Base-by-base conservation (phyloP, 2,888 invertebrate genomes). In the Hyalella azteca region DNA sequence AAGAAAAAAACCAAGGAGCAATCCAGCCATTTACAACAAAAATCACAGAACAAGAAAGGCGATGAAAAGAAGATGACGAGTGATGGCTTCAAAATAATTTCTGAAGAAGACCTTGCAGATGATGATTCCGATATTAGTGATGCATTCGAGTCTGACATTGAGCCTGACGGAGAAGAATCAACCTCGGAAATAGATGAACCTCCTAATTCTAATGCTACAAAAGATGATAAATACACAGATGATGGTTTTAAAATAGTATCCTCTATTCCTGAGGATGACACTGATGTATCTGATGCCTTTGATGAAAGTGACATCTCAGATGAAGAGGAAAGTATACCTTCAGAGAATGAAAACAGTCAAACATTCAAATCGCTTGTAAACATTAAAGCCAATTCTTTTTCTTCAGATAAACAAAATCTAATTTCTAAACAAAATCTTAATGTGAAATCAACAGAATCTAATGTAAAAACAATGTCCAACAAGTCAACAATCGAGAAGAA, bases 231-330 rank as follows among this genome's bases (percentile, higher is more conserved):
- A 29, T 45, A 73, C 39, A 82, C 82, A 32, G 75, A 82, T 11
- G 82, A 82, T 76, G 82, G 82, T 22, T 82, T 81, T 40, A 82
- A 81, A 66, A 79, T 82, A 60, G 78, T 81, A 3, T 78, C 81
- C 0, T 76, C 73, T 1, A 66, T 82, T 48, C 82, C 82, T 40
- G 76, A 81, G 36, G 82, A 82, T 78, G 82, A 82, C 59, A 78
- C 78, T 13, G 82, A 82, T 79, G 48, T 82, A n/a, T 82, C 82
- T 19, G 82, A 82, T 78, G 82, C 82, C 29, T 82, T 82, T 79
- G 36, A 39, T 45, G 40, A 41, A 41, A n/a, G n/a, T n/a, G 54
- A 54, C 22, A 9, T 29, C 22, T 54, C 26, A 7, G 54, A 54
- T 54, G 54, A 54, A 19, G 54, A 54, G 22, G 9, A 73, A 39